These are phyloP conservation scores for Danio rerio DNA, from an alignment of 2,113 vertebrate species.

Conservation along the genomic window GRCz12tu NC_133200.1:2287001-2287500, in stretches of 20 bases:
- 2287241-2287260: constrained; percentile 32
- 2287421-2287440: no score
- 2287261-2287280: constrained; percentile 30
- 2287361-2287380: constrained; percentile 41
- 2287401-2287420: background rate
- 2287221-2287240: constrained; percentile 32
- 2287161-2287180: constrained; percentile 13
- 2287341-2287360: constrained; percentile 33
- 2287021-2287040: no score
- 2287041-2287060: background rate
- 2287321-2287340: constrained; percentile 34
- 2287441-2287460: no score
- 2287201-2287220: constrained; percentile 38
- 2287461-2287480: no score
- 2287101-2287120: constrained; percentile 16
- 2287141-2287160: background rate
- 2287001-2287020: no score
- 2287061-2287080: constrained; percentile 14
- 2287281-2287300: constrained; percentile 19
- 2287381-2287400: constrained; percentile 34
- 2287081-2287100: background rate
- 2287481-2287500: no score
- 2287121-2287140: background rate
- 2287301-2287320: constrained; percentile 43
- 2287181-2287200: constrained; percentile 45